Evolutionary conservation across 2,113 vertebrate species (phyloP).

Genomic region (Malurus alboscapulatus): DNA sequence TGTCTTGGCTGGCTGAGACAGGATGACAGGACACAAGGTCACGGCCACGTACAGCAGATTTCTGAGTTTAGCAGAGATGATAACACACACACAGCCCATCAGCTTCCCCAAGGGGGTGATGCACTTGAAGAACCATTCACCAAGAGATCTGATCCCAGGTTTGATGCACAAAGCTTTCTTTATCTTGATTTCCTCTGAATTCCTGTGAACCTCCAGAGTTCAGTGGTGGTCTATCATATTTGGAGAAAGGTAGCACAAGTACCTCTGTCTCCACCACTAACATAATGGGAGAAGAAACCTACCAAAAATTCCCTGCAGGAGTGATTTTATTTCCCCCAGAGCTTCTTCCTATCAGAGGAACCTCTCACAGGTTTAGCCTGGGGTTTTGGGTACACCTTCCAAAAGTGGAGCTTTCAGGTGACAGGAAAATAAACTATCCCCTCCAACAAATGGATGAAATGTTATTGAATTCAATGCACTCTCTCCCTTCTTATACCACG

Average conservation of each 20-base stretch:
- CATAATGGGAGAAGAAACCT: background rate
- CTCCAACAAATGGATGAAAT: background rate
- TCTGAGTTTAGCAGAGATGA: background rate
- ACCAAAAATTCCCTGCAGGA: background rate
- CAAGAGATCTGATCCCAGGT: background rate
- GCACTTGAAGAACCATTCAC: background rate
- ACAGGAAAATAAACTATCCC: background rate
- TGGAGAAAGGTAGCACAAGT: background rate
- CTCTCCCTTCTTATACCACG: background rate
- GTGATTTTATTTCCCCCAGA: fast-evolving
- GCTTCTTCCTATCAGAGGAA: background rate
- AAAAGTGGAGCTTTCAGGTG: background rate
- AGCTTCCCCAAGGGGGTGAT: background rate
- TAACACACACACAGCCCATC: background rate
- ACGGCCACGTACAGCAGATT: background rate
- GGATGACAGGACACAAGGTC: background rate
- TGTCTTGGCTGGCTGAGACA: background rate
- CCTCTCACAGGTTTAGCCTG: background rate
- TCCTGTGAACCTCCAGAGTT: background rate
- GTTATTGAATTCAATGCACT: background rate
- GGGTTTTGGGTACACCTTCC: background rate
- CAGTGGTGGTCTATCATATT: background rate
- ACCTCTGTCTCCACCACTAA: background rate
- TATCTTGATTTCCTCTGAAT: background rate
- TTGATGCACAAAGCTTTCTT: background rate